Conservation (phyloP, 1,140 invertebrate species). For the Sycophila sp. region DNA sequence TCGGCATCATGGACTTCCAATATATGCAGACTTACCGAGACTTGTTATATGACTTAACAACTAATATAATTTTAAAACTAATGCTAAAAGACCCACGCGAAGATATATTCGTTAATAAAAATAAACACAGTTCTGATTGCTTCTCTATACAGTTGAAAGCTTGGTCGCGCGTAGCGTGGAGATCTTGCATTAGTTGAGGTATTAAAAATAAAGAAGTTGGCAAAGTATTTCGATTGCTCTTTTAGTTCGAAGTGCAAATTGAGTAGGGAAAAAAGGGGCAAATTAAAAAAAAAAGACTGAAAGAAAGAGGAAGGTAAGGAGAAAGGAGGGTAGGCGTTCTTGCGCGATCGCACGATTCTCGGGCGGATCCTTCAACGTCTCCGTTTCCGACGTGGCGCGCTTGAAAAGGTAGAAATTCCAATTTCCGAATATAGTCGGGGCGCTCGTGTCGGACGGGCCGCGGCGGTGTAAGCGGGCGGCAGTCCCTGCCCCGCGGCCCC, state of each 20-base stretch:
- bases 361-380: conserved; percentile 52
- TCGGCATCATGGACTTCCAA: too few relatives aligned
- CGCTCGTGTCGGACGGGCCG: conserved; percentile 26
- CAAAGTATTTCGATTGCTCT: not conserved
- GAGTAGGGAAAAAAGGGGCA: not conserved
- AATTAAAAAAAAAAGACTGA: not conserved
- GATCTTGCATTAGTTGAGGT: too few relatives aligned
- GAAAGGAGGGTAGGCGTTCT: conserved; percentile 25
- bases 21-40: too few relatives aligned
- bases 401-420: conserved; percentile 60
- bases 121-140: too few relatives aligned
- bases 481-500: not conserved
- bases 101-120: too few relatives aligned
- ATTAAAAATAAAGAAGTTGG: too few relatives aligned
- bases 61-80: too few relatives aligned
- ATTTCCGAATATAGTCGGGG: conserved; percentile 57
- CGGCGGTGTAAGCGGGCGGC: too few relatives aligned
- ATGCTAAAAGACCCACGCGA: too few relatives aligned
- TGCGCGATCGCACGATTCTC: conserved; percentile 33
- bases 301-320: not conserved
- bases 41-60: too few relatives aligned
- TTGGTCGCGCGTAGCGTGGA: too few relatives aligned
- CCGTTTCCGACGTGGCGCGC: conserved; percentile 51
- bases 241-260: not conserved
- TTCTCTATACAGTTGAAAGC: too few relatives aligned